phyloP scores from a whole-genome alignment of 2,888 invertebrate species.

The Lycaena phlaeas region DNA sequence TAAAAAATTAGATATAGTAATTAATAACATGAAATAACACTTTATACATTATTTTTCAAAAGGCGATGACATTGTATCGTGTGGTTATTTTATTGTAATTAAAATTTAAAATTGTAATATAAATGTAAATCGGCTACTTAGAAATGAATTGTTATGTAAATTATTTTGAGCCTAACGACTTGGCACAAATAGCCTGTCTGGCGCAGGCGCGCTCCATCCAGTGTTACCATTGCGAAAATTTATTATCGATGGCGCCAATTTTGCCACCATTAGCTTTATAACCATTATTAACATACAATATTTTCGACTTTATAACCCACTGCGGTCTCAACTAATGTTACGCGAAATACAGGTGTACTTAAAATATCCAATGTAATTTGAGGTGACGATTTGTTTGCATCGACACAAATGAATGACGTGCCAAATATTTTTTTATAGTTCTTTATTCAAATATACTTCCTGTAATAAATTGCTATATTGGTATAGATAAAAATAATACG shows the following conservation, averaged over 20 bases:
- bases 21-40: too few species aligned
- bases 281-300: constrained; percentile 15
- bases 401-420: too few species aligned
- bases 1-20: not conserved
- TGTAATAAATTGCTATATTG: too few species aligned
- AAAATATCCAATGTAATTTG: too few species aligned
- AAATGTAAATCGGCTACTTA: constrained; percentile 13
- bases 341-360: too few species aligned
- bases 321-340: not conserved
- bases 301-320: constrained; percentile 5
- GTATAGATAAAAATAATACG: too few species aligned
- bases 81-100: not conserved
- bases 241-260: constrained; percentile 40
- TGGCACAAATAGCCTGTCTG: constrained; percentile 35
- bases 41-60: not conserved
- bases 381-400: too few species aligned
- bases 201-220: constrained; percentile 25
- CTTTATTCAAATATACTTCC: too few species aligned
- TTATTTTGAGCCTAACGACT: constrained; percentile 37
- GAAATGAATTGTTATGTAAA: constrained; percentile 37
- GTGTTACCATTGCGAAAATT: constrained; percentile 38
- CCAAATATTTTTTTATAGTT: too few species aligned
- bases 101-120: not conserved
- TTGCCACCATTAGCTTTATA: constrained; percentile 23
- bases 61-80: not conserved